Evolutionary conservation across 2,797 vertebrate genomes (phyloP).

Genomic region (Chanos chanos): DNA sequence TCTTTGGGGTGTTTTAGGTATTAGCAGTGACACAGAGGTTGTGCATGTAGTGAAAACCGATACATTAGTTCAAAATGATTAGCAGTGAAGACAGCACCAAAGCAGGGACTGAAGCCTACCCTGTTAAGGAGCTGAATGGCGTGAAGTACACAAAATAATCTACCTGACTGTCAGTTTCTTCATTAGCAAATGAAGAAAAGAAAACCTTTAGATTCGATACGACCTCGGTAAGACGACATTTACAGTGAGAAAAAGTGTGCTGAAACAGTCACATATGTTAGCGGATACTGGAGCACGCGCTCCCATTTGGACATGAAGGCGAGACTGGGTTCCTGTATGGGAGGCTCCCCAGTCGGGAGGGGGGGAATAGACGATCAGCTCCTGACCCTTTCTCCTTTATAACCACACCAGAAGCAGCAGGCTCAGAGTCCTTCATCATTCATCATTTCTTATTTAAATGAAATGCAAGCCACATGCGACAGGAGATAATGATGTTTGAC

Average conservation of each 20-base stretch:
- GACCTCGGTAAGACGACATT: too few relatives aligned
- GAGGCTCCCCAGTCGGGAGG: too few relatives aligned
- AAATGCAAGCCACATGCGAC: slow-evolving; percentile 39
- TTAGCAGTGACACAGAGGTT: slow-evolving; percentile 22
- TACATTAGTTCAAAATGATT: slow-evolving; percentile 35
- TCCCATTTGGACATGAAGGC: too few relatives aligned
- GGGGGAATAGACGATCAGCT: too few relatives aligned
- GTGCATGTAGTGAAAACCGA: slow-evolving; percentile 36
- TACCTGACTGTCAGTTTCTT: too few relatives aligned
- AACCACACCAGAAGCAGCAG: slow-evolving; percentile 20
- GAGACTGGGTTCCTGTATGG: too few relatives aligned
- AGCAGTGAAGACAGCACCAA: slow-evolving; percentile 39
- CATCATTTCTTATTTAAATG: slow-evolving; percentile 41
- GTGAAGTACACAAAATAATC: slow-evolving; percentile 30
- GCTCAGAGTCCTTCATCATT: slow-evolving; percentile 37
- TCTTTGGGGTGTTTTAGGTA: slow-evolving; percentile 21
- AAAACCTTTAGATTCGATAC: too few relatives aligned
- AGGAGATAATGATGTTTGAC: slow-evolving; percentile 39
- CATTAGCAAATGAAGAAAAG: too few relatives aligned
- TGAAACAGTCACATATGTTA: too few relatives aligned
- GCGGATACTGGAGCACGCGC: too few relatives aligned
- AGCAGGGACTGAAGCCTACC: slow-evolving; percentile 15
- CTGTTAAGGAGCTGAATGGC: slow-evolving; percentile 13
- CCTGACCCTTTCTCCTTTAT: slow-evolving; percentile 12
- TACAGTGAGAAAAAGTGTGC: too few relatives aligned